Base-by-base conservation (phyloP, 2,888 invertebrate species). In the Morpho achilles region DNA sequence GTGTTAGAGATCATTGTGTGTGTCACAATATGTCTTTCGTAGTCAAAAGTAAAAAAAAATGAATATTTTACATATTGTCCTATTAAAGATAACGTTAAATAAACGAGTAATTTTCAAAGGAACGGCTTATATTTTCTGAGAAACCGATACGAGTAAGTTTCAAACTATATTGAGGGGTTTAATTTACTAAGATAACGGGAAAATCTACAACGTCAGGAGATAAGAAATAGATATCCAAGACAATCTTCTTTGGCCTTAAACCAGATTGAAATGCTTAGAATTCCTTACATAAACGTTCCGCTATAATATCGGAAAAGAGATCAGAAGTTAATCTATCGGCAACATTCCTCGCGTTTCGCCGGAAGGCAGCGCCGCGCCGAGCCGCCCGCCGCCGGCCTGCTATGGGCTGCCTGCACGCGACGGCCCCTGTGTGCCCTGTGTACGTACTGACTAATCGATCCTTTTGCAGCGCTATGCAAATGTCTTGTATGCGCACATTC, bases 251-350 rank as follows among this genome's bases (percentile, higher is more conserved):
- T 82, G 80, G 81, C 76, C 79, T 83, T 80, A 84, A 84, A 83
- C 82, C 81, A 85, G 82, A 87, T 87, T 85, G 87, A 80, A 84
- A 79, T 75, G 84, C 81, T 84, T 85, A 84, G 84, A 87, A 87
- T 88, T 87, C 84, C 87, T 86, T 86, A 85, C 82, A 86, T 85
- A 88, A 86, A 82, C 82, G 78, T 75, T 80, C 74, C 76, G 84
- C 84, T 83, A 84, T 88, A 87, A 88, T 89, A 89, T 89, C 88
- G 87, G 86, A 84, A 88, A 89, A 87, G 88, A 89, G 88, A 89
- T 88, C 89, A 89, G 88, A 87, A 89, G 88, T 89, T 89, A 89
- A 89, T 89, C 88, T 89, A 89, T 88, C 86, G 87, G 87, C 87
- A 89, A 88, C 87, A 88, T 88, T 88, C 86, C 83, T 82, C 79